Conservation (phyloP, 2,888 invertebrate genomes). For the Caenorhabditis sp. region DNA sequence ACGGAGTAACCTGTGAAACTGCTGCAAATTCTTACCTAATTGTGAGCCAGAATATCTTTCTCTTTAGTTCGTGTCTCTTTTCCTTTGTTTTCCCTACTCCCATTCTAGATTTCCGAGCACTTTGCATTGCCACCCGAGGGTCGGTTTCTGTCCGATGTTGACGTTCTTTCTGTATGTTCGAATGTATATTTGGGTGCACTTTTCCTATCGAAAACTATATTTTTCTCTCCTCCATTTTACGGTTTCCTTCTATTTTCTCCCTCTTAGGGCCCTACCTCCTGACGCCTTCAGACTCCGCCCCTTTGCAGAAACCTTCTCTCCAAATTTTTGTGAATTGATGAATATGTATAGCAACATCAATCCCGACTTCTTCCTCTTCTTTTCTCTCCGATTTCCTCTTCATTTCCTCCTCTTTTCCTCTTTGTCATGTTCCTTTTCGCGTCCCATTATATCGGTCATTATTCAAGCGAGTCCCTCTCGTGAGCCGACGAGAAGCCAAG, state of each 20-base stretch:
- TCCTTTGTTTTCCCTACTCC: background rate
- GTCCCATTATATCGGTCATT: constrained; percentile 45
- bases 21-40: too few species aligned
- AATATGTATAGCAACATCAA: too few species aligned
- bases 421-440: constrained; percentile 14
- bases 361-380: constrained; percentile 38
- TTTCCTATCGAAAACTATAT: too few species aligned
- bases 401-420: constrained; percentile 7
- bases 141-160: too few species aligned
- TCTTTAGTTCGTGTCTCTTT: background rate
- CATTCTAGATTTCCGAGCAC: background rate
- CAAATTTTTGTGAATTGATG: too few species aligned
- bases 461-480: constrained; percentile 31
- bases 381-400: constrained; percentile 11
- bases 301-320: background rate
- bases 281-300: background rate
- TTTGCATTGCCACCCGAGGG: background rate
- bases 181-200: background rate
- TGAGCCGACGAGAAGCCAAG: constrained; percentile 32
- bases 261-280: background rate
- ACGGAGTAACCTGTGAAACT: too few species aligned
- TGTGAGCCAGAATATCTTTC: background rate
- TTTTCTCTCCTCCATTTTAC: too few species aligned
- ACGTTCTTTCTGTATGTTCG: background rate
- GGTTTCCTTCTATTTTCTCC: background rate